A percentile compares a stretch with the other conserved stretches of the same genome.
Conservation (phyloP, 2,113 vertebrate genomes). For the Halcyon senegalensis region DNA sequence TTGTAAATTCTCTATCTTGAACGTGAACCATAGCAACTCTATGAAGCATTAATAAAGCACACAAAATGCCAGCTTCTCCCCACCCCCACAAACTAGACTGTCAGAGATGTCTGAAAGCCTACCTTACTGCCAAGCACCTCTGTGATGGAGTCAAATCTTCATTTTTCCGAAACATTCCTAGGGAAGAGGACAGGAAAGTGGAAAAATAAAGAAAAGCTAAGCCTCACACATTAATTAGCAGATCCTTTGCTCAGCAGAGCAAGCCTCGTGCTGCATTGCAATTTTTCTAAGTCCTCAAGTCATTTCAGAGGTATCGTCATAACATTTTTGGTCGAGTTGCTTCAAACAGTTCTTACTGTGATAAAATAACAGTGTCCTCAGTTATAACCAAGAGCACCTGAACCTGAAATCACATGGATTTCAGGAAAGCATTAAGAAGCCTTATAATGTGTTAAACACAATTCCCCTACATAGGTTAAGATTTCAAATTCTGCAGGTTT, state of each 20-base stretch:
- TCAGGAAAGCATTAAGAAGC: background rate
- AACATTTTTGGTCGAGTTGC: background rate
- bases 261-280: background rate
- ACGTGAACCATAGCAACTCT: background rate
- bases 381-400: background rate
- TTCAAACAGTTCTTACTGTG: background rate
- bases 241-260: background rate
- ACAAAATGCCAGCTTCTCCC: background rate
- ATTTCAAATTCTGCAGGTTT: background rate
- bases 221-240: background rate
- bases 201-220: background rate
- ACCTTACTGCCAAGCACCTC: constrained; percentile 94
- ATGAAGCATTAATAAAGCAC: background rate
- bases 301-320: background rate
- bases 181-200: background rate
- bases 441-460: background rate
- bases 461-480: background rate
- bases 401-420: background rate
- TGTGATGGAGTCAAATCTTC: constrained; percentile 89
- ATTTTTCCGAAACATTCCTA: constrained; percentile 90
- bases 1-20: background rate
- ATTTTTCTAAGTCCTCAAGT: background rate
- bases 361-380: background rate
- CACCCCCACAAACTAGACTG: background rate
- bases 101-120: constrained; percentile 64